A percentile compares a stretch with the other conserved stretches of the same genome.
Conservation (phyloP, 2,888 invertebrate species). For the Steinernema scapterisci region DNA sequence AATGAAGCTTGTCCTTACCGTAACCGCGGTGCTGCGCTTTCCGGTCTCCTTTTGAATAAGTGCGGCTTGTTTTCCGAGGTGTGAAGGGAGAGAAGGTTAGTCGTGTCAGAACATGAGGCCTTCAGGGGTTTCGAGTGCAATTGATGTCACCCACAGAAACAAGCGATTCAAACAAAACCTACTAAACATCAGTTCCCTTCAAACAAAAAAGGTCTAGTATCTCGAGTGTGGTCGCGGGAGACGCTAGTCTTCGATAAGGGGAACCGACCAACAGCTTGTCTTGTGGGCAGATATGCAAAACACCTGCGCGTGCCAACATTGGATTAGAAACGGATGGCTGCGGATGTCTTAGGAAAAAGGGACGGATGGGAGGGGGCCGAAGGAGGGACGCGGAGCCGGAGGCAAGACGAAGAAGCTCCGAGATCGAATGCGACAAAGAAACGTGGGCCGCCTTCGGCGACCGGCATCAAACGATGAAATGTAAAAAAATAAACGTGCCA, state of each 20-base stretch:
- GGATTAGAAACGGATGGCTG: conserved; percentile 5
- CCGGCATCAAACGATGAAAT: conserved; percentile 2
- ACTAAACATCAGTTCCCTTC: too few species aligned
- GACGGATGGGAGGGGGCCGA: too few species aligned
- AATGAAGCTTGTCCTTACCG: conserved; percentile 28
- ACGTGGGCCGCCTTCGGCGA: conserved; percentile 20
- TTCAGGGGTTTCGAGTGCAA: background rate
- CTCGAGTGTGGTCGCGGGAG: too few species aligned
- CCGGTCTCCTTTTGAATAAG: background rate
- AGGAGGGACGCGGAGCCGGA: too few species aligned
- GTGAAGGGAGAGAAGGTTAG: background rate
- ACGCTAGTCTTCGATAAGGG: too few species aligned
- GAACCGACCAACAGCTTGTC: too few species aligned
- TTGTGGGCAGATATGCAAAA: background rate
- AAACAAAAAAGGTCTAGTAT: too few species aligned
- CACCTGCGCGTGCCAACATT: conserved; percentile 1
- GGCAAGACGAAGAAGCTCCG: background rate
- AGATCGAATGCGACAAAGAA: background rate
- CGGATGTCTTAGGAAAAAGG: background rate
- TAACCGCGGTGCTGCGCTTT: background rate
- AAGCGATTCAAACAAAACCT: too few species aligned
- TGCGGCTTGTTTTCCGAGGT: background rate
- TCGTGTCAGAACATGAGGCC: background rate
- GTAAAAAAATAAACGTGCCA: conserved; percentile 24
- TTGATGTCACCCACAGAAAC: too few species aligned